Conservation (phyloP, 2,797 vertebrate genomes). For the Spondyliosoma cantharus region DNA sequence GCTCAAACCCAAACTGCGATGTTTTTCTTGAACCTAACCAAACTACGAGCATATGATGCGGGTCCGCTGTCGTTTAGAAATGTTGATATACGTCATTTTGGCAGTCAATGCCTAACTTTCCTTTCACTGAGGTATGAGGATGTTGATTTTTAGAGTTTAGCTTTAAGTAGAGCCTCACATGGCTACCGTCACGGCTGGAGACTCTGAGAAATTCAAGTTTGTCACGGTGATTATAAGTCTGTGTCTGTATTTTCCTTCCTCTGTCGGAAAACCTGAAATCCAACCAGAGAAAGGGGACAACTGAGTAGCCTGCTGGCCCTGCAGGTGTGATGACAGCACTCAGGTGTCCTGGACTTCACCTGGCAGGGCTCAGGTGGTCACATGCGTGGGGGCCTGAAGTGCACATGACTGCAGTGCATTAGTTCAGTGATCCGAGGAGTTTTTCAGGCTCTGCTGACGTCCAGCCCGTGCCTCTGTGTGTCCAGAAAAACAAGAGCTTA, state of each 20-base stretch:
- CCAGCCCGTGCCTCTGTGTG: conserved; percentile 28
- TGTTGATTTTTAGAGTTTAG: background rate
- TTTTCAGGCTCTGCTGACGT: conserved; percentile 48
- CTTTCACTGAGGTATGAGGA: no score
- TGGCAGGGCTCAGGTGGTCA: conserved; percentile 31
- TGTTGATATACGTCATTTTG: no score
- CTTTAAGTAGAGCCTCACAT: background rate
- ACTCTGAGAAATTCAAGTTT: background rate
- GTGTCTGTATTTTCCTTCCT: background rate
- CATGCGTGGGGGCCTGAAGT: conserved; percentile 15
- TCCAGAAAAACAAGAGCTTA: conserved; percentile 71
- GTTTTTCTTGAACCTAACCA: no score
- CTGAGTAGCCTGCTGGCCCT: background rate
- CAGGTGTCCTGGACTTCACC: conserved; percentile 19
- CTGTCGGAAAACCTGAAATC: background rate
- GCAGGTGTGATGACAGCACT: conserved; percentile 5
- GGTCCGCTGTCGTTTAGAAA: no score
- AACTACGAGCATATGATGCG: no score
- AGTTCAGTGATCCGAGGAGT: conserved; percentile 49
- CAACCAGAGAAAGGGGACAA: background rate
- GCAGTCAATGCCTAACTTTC: no score
- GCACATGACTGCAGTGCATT: conserved; percentile 14
- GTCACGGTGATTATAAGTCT: background rate
- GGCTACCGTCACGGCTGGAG: no score
- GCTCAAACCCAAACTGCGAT: no score